Conservation (phyloP, 2,113 vertebrate species). For the Glaucidium brasilianum region DNA sequence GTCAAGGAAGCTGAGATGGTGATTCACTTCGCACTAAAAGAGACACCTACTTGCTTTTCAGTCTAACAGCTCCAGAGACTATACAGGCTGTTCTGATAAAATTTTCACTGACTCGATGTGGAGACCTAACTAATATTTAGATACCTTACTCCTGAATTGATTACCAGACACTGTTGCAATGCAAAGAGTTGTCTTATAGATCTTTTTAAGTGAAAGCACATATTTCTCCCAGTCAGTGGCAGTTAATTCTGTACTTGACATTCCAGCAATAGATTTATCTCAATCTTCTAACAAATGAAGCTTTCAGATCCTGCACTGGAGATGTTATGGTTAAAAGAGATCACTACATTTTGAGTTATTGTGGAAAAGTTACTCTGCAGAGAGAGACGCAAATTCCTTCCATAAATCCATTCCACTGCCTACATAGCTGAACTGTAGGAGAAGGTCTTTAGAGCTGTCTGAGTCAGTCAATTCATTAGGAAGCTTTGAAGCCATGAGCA, state of each 20-base stretch:
- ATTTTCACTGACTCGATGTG: background rate
- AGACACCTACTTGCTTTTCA: background rate
- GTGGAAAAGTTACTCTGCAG: background rate
- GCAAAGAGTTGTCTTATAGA: background rate
- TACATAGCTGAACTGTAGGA: background rate
- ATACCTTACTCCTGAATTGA: background rate
- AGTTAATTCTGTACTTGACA: background rate
- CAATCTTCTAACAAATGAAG: background rate
- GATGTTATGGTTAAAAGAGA: background rate
- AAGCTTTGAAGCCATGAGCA: conserved; percentile 9
- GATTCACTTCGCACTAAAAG: background rate
- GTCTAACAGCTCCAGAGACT: background rate
- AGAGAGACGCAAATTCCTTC: background rate
- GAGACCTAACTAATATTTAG: background rate
- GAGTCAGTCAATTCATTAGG: conserved; percentile 18
- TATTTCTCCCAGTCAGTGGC: background rate
- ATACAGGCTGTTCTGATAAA: background rate
- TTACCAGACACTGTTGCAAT: background rate
- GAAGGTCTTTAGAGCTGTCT: background rate
- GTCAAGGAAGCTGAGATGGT: background rate
- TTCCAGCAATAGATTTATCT: background rate
- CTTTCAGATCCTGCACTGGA: background rate
- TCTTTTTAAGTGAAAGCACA: background rate
- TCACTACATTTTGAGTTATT: background rate
- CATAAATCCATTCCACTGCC: background rate